Evolutionary conservation across 2,113 vertebrate genomes (phyloP).

Genomic region (Hepsetus odoe): DNA sequence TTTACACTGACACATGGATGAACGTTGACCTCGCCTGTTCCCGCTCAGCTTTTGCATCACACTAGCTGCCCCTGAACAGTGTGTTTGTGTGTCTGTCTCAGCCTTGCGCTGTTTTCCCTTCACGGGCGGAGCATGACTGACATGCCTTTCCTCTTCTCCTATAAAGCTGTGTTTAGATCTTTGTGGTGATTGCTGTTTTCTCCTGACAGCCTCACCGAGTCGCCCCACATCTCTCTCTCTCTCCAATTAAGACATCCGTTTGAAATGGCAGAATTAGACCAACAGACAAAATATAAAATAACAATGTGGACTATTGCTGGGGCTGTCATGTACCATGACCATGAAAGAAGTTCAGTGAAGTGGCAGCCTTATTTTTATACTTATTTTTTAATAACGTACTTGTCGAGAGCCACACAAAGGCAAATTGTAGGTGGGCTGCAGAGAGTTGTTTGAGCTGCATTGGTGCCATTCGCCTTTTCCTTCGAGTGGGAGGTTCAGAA

Average conservation of each 20-base stretch:
- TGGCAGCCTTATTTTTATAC: not conserved
- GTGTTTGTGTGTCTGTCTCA: not conserved
- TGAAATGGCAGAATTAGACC: conserved; percentile 8
- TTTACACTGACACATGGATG: not conserved
- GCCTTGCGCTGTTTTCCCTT: not conserved
- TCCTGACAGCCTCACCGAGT: not conserved
- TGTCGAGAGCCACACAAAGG: not conserved
- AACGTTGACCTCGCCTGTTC: not conserved
- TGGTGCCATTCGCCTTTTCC: not conserved
- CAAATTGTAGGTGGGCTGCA: conserved; percentile 19
- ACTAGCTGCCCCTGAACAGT: not conserved
- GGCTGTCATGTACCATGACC: not conserved
- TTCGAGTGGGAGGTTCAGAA: conserved; percentile 5
- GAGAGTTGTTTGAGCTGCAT: not conserved
- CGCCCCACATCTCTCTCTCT: not conserved
- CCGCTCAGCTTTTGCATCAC: not conserved
- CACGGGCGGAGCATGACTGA: conserved; percentile 4
- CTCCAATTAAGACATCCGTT: conserved; percentile 7
- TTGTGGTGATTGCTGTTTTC: not conserved
- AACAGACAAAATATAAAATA: not conserved
- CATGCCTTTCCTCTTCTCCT: not conserved
- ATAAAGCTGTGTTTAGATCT: not conserved
- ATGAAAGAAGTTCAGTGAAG: not conserved
- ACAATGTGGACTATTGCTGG: not conserved
- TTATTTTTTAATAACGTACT: conserved; percentile 1